A percentile compares a stretch with the other conserved stretches of the same genome.
phyloP scores from a whole-genome alignment of 2,797 vertebrate genomes.

The Agapornis canus region DNA sequence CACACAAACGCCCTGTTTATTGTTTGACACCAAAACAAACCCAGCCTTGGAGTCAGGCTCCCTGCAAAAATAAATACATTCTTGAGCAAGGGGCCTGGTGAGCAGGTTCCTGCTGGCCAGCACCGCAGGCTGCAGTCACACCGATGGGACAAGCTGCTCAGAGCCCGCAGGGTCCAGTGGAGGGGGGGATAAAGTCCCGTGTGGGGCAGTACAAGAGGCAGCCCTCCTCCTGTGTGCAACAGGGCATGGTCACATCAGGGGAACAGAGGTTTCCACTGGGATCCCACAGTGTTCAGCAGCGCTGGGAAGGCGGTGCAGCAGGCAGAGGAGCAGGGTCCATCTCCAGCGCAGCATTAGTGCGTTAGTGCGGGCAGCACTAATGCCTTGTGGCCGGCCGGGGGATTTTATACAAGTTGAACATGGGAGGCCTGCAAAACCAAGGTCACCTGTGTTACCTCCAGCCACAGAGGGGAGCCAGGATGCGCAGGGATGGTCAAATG shows the following conservation, averaged over 20 bases:
- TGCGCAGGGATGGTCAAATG: neutral
- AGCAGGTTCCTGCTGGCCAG: neutral
- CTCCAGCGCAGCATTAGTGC: neutral
- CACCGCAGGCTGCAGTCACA: neutral
- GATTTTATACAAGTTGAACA: neutral
- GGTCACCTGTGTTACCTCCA: neutral
- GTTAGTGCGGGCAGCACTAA: accelerated
- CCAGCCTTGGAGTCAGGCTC: neutral
- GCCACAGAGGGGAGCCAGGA: neutral
- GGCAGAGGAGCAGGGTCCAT: accelerated
- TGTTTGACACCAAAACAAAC: neutral
- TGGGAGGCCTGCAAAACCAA: slow-evolving; percentile 35
- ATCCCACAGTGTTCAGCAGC: neutral
- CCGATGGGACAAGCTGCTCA: neutral
- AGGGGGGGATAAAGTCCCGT: neutral
- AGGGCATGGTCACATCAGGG: accelerated
- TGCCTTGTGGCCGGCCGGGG: slow-evolving; percentile 9
- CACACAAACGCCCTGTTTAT: slow-evolving; percentile 11
- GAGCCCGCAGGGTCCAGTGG: accelerated
- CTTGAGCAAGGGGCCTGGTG: neutral
- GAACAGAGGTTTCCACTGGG: neutral
- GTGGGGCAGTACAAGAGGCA: neutral
- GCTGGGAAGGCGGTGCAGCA: neutral
- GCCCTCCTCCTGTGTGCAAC: no score
- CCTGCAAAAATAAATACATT: slow-evolving; percentile 18